Conservation (phyloP, 2,113 vertebrate genomes). For the Colossoma macropomum region DNA sequence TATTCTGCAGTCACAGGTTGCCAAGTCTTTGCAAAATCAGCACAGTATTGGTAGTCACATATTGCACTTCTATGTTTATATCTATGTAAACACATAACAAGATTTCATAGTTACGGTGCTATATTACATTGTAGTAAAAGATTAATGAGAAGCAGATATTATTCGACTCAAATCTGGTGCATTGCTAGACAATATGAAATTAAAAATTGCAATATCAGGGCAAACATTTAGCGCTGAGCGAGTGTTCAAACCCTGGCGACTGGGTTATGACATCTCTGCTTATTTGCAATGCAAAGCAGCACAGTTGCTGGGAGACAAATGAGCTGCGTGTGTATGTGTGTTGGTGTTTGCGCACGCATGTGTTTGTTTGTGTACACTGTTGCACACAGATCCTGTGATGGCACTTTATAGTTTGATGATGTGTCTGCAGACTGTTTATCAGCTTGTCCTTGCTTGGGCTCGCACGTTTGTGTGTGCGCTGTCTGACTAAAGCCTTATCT, state of each 20-base stretch:
- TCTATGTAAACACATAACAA: neutral
- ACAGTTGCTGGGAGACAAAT: slow-evolving; percentile 46
- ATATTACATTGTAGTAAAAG: neutral
- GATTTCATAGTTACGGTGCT: neutral
- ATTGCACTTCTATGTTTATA: neutral
- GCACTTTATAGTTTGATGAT: slow-evolving; percentile 4
- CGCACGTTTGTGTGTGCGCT: neutral
- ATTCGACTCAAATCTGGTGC: neutral
- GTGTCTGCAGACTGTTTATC: slow-evolving; percentile 7
- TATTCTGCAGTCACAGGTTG: neutral
- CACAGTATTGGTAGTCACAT: neutral
- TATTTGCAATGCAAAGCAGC: slow-evolving; percentile 36
- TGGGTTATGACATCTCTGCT: slow-evolving; percentile 40
- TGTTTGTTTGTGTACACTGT: slow-evolving; percentile 3
- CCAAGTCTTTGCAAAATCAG: neutral
- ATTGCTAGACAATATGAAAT: slow-evolving; percentile 3
- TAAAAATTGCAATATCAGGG: neutral
- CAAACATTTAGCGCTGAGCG: neutral
- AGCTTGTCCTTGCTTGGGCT: slow-evolving; percentile 13
- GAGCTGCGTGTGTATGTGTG: slow-evolving; percentile 13
- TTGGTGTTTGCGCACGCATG: slow-evolving; percentile 5
- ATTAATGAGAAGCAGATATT: neutral
- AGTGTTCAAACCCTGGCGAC: slow-evolving; percentile 10
- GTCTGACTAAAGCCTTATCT: slow-evolving; percentile 1
- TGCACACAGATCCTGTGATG: neutral